Percentiles rank a stretch among this genome's conserved stretches.
Evolutionary conservation across 2,113 vertebrate genomes (phyloP).

Genomic region (Brachypodius melanocephalos): DNA sequence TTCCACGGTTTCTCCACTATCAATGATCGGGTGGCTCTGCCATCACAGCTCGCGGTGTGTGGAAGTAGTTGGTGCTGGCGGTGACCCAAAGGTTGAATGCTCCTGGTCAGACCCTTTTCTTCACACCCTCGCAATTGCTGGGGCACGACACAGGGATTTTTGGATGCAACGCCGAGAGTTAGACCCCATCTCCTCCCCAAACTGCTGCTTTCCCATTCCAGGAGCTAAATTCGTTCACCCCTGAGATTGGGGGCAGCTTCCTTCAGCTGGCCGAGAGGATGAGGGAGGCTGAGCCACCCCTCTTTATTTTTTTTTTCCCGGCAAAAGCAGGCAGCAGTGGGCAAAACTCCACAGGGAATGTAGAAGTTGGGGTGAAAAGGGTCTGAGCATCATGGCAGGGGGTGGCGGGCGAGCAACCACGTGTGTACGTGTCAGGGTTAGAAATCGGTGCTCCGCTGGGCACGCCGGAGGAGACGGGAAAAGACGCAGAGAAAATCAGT

Average conservation of each 20-base stretch:
- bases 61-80: fast-evolving
- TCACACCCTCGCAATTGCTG: fast-evolving
- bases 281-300: background rate
- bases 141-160: fast-evolving
- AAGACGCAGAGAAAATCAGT: background rate
- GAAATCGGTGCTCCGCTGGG: background rate
- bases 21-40: background rate
- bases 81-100: background rate
- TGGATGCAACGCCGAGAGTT: fast-evolving
- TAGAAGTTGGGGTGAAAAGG: background rate
- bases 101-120: fast-evolving
- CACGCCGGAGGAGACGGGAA: background rate
- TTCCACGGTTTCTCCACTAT: fast-evolving
- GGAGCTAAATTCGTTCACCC: background rate
- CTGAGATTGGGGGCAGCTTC: background rate
- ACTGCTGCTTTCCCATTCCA: background rate
- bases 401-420: background rate
- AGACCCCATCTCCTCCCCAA: background rate
- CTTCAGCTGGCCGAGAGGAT: fast-evolving
- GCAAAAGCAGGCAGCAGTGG: background rate
- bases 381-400: background rate
- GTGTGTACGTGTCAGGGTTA: background rate
- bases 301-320: background rate
- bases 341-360: background rate
- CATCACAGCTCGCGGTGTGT: fast-evolving